Conservation (phyloP, 2,113 vertebrate genomes). For the Callionymus lyra region DNA sequence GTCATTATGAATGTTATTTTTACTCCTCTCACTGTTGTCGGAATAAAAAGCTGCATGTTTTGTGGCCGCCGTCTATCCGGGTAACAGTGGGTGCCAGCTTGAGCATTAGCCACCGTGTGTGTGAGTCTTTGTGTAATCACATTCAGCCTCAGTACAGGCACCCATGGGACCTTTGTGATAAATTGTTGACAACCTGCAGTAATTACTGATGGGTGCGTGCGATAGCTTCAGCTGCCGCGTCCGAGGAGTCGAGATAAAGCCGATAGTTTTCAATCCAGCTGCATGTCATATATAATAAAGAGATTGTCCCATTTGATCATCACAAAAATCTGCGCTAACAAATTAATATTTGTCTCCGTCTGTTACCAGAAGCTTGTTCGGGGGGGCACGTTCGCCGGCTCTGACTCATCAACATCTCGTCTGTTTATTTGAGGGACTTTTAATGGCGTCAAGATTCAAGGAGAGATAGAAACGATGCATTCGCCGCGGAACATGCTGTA, state of each 20-base stretch:
- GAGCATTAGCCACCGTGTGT: background rate
- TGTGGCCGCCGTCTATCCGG: conserved; percentile 7
- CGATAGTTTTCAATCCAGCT: conserved; percentile 59
- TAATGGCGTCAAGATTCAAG: conserved; percentile 30
- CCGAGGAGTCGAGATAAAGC: conserved; percentile 44
- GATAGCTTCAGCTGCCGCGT: conserved; percentile 46
- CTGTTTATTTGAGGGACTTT: background rate
- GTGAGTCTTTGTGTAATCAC: conserved; percentile 5
- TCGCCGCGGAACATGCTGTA: conserved; percentile 9
- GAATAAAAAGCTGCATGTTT: conserved; percentile 5
- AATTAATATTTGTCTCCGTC: conserved; percentile 30
- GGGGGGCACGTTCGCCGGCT: conserved; percentile 19
- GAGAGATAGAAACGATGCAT: conserved; percentile 44
- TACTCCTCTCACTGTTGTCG: no score
- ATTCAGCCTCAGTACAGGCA: conserved; percentile 5
- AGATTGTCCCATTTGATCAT: conserved; percentile 46
- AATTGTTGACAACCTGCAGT: conserved; percentile 63
- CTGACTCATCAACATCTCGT: conserved; percentile 16
- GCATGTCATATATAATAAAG: conserved; percentile 44
- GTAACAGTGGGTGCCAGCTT: background rate
- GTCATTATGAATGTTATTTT: no score
- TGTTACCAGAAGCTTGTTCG: conserved; percentile 14
- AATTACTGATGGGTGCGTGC: conserved; percentile 63
- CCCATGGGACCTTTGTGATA: conserved; percentile 34
- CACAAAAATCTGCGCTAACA: conserved; percentile 20